Conservation (phyloP, 2,113 vertebrate species). For the Mirounga angustirostris region DNA sequence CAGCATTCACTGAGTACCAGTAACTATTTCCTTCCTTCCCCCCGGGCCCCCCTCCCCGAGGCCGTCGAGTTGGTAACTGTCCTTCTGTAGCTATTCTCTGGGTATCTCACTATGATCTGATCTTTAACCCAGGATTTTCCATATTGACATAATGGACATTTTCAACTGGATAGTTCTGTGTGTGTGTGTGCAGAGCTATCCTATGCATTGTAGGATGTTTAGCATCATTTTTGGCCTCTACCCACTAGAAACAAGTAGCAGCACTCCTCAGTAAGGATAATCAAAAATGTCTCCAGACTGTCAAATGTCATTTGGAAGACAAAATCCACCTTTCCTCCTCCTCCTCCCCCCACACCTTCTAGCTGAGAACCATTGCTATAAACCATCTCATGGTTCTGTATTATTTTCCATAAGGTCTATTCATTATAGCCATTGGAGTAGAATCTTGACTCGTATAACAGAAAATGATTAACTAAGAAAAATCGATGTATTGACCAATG, state of each 20-base stretch:
- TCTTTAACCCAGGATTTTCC: neutral
- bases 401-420: neutral
- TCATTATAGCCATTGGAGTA: neutral
- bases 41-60: too few species aligned
- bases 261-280: neutral
- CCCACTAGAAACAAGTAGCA: neutral
- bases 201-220: neutral
- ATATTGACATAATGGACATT: neutral
- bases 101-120: neutral
- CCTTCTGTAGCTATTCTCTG: neutral
- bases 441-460: neutral
- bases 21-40: neutral
- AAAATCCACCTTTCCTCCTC: neutral
- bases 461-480: neutral
- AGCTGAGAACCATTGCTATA: neutral
- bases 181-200: neutral
- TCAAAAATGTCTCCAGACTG: neutral
- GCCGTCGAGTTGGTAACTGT: rapidly evolving
- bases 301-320: neutral
- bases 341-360: neutral
- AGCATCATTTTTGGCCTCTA: neutral
- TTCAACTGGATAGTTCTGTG: neutral
- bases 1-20: neutral
- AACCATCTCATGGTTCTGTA: neutral
- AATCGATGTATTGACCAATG: neutral